Evolutionary conservation across 2,113 vertebrate species (phyloP).

Genomic region (Triplophysa rosa): DNA sequence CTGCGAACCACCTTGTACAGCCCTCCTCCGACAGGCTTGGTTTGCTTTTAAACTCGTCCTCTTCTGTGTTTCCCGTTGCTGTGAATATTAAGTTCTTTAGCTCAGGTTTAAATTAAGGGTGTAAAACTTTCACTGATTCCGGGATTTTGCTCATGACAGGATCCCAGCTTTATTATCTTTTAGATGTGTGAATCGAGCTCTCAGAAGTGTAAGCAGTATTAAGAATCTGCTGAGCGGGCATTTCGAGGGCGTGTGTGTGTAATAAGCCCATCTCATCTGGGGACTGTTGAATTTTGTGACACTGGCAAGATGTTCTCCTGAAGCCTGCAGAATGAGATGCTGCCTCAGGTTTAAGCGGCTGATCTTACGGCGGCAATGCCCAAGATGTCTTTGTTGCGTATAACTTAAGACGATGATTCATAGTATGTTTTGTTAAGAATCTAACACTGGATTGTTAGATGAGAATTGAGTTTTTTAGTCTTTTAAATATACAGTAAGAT

Average conservation of each 20-base stretch:
- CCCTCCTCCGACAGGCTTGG: neutral
- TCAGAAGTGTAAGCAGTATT: conserved; percentile 14
- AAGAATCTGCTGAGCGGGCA: conserved; percentile 32
- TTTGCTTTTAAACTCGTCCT: neutral
- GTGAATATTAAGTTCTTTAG: conserved; percentile 48
- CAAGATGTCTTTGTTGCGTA: too few species aligned
- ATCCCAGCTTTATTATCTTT: conserved; percentile 23
- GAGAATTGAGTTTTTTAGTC: neutral
- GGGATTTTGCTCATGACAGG: neutral
- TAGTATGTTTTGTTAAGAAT: neutral
- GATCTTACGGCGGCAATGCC: neutral
- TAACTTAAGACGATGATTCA: too few species aligned
- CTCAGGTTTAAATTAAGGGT: conserved; percentile 39
- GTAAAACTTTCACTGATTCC: neutral
- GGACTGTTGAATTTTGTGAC: conserved; percentile 8
- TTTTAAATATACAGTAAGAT: neutral
- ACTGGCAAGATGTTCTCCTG: conserved; percentile 12
- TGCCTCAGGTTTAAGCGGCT: neutral
- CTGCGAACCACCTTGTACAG: neutral
- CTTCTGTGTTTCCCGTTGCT: conserved; percentile 17
- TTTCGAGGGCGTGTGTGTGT: conserved; percentile 17
- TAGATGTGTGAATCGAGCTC: conserved; percentile 27
- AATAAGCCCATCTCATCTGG: conserved; percentile 18
- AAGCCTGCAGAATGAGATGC: conserved; percentile 35
- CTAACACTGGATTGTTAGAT: neutral